Conservation (phyloP, 2,113 vertebrate genomes). For the Sorex fumeus region DNA sequence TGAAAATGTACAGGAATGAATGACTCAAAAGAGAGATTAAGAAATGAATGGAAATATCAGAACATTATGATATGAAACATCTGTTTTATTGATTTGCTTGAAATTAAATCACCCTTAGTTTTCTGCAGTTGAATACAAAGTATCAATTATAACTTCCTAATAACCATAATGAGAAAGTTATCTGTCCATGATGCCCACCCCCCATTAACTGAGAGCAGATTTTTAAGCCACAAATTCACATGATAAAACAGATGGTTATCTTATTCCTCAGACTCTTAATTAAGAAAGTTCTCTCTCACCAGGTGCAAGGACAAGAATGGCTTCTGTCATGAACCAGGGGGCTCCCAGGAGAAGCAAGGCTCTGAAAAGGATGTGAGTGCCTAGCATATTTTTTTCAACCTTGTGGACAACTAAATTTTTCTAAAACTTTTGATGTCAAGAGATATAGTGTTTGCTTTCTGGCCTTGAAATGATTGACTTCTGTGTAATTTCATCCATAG, state of each 20-base stretch:
- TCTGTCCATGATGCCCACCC: background rate
- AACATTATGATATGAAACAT: background rate
- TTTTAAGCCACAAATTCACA: background rate
- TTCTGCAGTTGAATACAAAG: slow-evolving; percentile 11
- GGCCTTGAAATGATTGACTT: background rate
- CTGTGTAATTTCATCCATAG: background rate
- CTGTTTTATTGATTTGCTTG: background rate
- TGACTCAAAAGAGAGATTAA: background rate
- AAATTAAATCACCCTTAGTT: background rate
- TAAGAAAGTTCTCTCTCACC: too few species aligned
- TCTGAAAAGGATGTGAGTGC: too few species aligned
- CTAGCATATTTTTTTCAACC: too few species aligned
- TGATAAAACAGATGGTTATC: background rate
- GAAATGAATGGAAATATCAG: slow-evolving; percentile 13
- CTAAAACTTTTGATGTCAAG: background rate
- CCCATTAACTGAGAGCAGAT: background rate
- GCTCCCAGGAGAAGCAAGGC: too few species aligned
- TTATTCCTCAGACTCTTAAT: too few species aligned
- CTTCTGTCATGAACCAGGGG: too few species aligned
- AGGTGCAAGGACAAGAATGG: too few species aligned
- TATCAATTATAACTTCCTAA: background rate
- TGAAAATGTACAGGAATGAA: background rate
- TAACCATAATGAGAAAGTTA: background rate
- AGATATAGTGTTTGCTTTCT: background rate
- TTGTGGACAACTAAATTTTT: background rate